Evolutionary conservation across 1,140 invertebrate species (phyloP).

Genomic region (Lepidurus arcticus): DNA sequence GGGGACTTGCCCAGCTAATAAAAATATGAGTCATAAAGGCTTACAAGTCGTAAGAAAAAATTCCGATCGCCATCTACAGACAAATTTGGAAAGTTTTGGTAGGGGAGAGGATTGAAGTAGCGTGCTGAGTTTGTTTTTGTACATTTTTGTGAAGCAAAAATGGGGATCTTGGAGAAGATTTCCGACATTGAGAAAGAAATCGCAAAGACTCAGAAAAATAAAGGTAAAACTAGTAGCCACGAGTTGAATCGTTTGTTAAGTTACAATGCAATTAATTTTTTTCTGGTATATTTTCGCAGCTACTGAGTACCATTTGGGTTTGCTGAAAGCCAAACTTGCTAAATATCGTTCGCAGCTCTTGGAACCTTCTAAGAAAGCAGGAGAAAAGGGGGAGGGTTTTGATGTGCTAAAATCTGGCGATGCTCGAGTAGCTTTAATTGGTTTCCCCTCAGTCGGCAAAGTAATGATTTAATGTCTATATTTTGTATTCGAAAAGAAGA

Average conservation of each 20-base stretch:
- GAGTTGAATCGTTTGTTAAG: constrained; percentile 20
- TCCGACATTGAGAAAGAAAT: constrained; percentile 98
- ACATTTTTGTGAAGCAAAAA: constrained; percentile 46
- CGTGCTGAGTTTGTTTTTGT: not conserved
- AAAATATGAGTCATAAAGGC: not conserved
- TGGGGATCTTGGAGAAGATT: constrained; percentile 98
- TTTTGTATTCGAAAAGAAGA: constrained; percentile 23
- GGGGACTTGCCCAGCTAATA: too few relatives aligned
- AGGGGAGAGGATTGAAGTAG: not conserved
- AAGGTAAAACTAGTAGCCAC: constrained; percentile 61
- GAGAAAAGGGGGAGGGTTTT: constrained; percentile 98
- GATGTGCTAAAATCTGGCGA: constrained; percentile 99
- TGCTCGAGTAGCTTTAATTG: constrained; percentile 95
- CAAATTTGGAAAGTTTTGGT: not conserved
- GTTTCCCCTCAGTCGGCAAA: constrained; percentile 94
- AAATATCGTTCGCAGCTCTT: constrained; percentile 93
- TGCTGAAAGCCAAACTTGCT: constrained; percentile 96
- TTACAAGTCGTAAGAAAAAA: not conserved
- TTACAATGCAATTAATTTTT: constrained; percentile 17
- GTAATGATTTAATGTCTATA: constrained; percentile 45
- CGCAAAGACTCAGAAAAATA: constrained; percentile 97
- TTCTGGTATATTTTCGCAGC: constrained; percentile 55
- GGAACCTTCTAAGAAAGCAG: constrained; percentile 84
- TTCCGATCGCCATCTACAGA: not conserved
- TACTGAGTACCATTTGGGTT: constrained; percentile 97